These are phyloP conservation scores for Oryzias javanicus DNA, from an alignment of 2,113 vertebrate genomes.

Conservation along the genomic window DNA sequence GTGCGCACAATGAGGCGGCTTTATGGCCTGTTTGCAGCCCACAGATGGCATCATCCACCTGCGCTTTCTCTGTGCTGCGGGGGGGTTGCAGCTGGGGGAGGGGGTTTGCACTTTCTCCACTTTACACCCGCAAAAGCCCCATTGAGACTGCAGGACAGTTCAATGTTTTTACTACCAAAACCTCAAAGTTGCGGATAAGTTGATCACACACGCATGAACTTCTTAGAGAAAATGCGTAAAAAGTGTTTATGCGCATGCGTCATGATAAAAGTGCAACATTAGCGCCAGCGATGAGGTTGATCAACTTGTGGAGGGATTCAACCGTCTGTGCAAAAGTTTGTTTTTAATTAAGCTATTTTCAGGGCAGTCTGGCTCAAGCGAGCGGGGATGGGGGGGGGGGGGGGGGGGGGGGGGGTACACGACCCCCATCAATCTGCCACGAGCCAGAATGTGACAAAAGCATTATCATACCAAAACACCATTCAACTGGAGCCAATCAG, in stretches of 20 bases:
- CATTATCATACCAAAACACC: slow-evolving; percentile 79
- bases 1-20: slow-evolving; percentile 67
- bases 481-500: slow-evolving; percentile 71
- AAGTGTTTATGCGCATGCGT: too few relatives aligned
- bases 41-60: slow-evolving; percentile 81
- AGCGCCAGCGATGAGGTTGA: too few relatives aligned
- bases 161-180: too few relatives aligned
- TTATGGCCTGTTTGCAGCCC: slow-evolving; percentile 61
- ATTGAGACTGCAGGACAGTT: too few relatives aligned
- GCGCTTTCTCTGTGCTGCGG: slow-evolving; percentile 56
- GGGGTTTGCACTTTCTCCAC: slow-evolving; percentile 35
- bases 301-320: too few relatives aligned
- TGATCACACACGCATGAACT: too few relatives aligned
- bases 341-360: slow-evolving; percentile 44
- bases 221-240: too few relatives aligned
- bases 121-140: slow-evolving; percentile 11
- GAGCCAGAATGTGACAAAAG: slow-evolving; percentile 75
- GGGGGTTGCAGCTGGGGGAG: not conserved
- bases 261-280: too few relatives aligned
- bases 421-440: slow-evolving; percentile 80
- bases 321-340: not conserved
- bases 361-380: slow-evolving; percentile 11
- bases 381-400: slow-evolving; percentile 14
- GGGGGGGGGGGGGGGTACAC: slow-evolving; percentile 37
- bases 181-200: too few relatives aligned